A percentile compares a stretch with the other conserved stretches of the same genome.
Conservation (phyloP, 2,113 vertebrate genomes). For the Bagarius yarrelli region DNA sequence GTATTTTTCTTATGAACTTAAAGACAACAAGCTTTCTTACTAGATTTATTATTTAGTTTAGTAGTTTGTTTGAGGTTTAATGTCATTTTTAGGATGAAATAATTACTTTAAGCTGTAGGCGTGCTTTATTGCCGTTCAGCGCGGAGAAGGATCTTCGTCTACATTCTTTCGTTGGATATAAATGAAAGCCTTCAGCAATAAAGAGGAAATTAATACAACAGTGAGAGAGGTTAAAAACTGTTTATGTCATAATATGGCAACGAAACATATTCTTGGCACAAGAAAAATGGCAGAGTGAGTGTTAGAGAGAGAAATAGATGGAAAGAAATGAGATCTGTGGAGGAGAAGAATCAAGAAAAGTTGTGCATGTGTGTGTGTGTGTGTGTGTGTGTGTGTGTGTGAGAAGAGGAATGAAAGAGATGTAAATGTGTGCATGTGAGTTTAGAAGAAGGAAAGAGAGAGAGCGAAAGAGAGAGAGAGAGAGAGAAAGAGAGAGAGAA, state of each 20-base stretch:
- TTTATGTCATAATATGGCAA: conserved; percentile 11
- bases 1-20: not conserved
- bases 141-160: too few relatives aligned
- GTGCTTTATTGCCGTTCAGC: not conserved
- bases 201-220: conserved; percentile 3
- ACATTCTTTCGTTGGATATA: not conserved
- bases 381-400: too few relatives aligned
- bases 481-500: not conserved
- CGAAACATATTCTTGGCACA: not conserved
- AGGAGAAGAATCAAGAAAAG: not conserved
- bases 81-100: not conserved
- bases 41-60: not conserved
- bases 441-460: not conserved
- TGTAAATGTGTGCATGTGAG: not conserved
- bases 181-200: not conserved
- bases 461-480: not conserved
- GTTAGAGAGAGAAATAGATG: not conserved
- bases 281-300: not conserved
- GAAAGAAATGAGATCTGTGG: not conserved
- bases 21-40: not conserved
- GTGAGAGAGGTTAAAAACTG: not conserved
- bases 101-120: not conserved
- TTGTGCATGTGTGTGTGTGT: not conserved
- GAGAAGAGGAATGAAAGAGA: not conserved
- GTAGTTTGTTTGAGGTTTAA: not conserved